Percentiles rank a stretch among this genome's conserved stretches.
Evolutionary conservation across 2,113 vertebrate species (phyloP).

Genomic region (Sturnus vulgaris): DNA sequence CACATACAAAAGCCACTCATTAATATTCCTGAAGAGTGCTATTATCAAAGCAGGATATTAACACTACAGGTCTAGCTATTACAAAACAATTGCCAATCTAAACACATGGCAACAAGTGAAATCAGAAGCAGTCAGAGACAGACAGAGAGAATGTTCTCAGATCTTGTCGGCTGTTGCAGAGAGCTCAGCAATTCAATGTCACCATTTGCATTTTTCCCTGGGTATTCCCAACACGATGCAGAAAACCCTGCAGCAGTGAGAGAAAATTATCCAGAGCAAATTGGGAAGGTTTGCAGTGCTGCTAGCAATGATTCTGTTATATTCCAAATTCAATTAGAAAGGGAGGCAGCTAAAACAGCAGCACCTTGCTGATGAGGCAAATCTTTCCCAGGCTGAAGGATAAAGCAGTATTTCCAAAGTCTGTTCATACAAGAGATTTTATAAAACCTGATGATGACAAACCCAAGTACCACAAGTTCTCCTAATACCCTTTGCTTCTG

Average conservation of each 20-base stretch:
- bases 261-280: constrained; percentile 49
- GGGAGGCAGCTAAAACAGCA: constrained; percentile 8
- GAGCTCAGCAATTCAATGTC: constrained; percentile 13
- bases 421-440: background rate
- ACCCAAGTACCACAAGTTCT: background rate
- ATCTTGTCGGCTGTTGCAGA: background rate
- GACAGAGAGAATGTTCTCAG: background rate
- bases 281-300: background rate
- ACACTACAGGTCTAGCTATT: constrained; percentile 37
- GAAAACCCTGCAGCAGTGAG: background rate
- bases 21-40: constrained; percentile 35
- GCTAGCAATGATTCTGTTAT: constrained; percentile 20
- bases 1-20: constrained; percentile 1
- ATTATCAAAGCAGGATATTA: constrained; percentile 62
- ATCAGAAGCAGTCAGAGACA: constrained; percentile 8
- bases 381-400: constrained; percentile 7
- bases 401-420: background rate
- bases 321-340: constrained; percentile 37
- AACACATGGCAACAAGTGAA: constrained; percentile 28
- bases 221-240: constrained; percentile 16
- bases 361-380: constrained; percentile 37
- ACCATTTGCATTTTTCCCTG: constrained; percentile 31
- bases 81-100: constrained; percentile 48
- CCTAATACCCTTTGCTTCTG: background rate
- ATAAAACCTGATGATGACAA: background rate